These are phyloP conservation scores for Drosophila conformis DNA, from an alignment of 2,888 invertebrate species.

Conservation along the genomic window DNA sequence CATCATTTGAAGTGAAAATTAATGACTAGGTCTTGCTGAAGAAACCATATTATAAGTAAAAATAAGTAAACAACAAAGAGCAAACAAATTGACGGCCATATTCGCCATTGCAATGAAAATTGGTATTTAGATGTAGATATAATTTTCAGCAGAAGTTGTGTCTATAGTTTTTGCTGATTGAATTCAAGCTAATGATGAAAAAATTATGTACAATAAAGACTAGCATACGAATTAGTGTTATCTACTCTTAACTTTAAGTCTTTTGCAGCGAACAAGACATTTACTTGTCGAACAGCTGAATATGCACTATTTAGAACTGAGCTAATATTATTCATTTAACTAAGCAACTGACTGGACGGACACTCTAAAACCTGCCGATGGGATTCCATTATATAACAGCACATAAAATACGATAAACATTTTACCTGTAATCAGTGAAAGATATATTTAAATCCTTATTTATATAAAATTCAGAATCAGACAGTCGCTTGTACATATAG, in stretches of 20 bases:
- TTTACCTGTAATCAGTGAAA: background rate
- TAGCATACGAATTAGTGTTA: background rate
- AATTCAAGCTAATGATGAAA: background rate
- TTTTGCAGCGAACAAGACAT: background rate
- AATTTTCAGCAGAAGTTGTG: background rate
- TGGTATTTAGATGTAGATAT: background rate
- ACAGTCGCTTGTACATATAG: background rate
- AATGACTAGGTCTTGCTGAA: background rate
- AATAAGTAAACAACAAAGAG: background rate
- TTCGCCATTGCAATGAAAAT: background rate
- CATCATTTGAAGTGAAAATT: slow-evolving; percentile 4
- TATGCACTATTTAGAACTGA: background rate
- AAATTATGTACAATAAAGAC: background rate
- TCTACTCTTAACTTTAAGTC: background rate
- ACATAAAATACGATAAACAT: background rate
- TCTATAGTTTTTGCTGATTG: background rate
- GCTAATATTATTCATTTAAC: background rate
- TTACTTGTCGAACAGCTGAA: background rate
- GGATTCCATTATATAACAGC: background rate
- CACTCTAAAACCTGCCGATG: background rate
- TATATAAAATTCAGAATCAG: background rate
- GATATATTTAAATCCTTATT: background rate
- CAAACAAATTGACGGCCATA: background rate
- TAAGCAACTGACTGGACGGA: background rate
- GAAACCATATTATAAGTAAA: slow-evolving; percentile 5